These are phyloP conservation scores for Rissa tridactyla DNA, from an alignment of 2,113 vertebrate genomes.

Conservation along the genomic window DNA sequence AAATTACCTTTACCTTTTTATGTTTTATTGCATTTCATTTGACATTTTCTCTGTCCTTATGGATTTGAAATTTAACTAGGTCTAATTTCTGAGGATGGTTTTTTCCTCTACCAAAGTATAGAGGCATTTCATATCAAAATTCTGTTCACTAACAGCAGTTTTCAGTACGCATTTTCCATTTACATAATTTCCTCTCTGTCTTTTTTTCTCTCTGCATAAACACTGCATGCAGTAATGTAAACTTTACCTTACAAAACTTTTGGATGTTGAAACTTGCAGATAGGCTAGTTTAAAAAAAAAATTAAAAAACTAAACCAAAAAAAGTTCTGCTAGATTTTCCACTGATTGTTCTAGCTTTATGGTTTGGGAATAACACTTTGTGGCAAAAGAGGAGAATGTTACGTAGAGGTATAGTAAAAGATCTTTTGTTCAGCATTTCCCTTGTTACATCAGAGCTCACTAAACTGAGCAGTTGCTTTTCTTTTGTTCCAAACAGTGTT, in stretches of 20 bases:
- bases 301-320: not conserved
- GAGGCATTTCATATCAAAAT: not conserved
- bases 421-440: not conserved
- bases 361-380: not conserved
- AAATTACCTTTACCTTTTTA: not conserved
- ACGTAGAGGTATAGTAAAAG: not conserved
- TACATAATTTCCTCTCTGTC: not conserved
- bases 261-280: not conserved
- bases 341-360: not conserved
- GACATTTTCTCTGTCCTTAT: not conserved
- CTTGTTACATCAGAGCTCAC: not conserved
- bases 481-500: not conserved
- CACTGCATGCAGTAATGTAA: not conserved
- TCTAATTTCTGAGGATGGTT: not conserved
- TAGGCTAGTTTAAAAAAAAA: not conserved
- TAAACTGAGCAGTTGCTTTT: not conserved
- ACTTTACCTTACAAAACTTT: not conserved
- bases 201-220: not conserved
- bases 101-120: not conserved
- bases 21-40: not conserved
- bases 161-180: not conserved
- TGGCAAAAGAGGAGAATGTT: not conserved
- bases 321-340: not conserved
- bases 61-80: not conserved
- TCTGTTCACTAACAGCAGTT: not conserved